phyloP scores from a whole-genome alignment of 2,797 vertebrate species.

The Somateria mollissima region DNA sequence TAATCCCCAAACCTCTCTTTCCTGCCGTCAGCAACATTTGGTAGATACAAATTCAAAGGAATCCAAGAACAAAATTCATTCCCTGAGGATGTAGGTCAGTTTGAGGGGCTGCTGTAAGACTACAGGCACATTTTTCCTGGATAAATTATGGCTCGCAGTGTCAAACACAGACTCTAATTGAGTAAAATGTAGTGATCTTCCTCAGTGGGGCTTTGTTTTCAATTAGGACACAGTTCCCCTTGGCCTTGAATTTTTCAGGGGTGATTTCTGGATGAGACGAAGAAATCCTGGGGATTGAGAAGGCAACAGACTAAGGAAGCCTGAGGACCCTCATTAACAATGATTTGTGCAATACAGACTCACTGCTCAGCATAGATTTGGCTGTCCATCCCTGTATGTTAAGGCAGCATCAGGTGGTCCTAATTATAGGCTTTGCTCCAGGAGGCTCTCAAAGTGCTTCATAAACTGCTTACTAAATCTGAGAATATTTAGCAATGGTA shows the following conservation, averaged over 20 bases:
- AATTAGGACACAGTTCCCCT: not conserved
- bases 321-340: not conserved
- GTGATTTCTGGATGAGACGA: not conserved
- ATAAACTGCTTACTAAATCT: not conserved
- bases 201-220: slow-evolving; percentile 42
- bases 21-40: not conserved
- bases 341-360: not conserved
- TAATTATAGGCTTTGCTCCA: not conserved
- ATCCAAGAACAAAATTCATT: not conserved
- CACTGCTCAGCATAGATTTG: not conserved
- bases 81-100: not conserved
- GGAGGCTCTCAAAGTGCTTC: fast-evolving
- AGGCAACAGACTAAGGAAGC: not conserved
- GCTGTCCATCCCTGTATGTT: not conserved
- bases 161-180: not conserved
- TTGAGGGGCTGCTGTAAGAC: not conserved
- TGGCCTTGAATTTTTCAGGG: slow-evolving; percentile 32
- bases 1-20: not conserved
- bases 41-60: not conserved
- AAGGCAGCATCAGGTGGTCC: not conserved
- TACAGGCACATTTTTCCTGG: not conserved
- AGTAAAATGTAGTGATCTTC: slow-evolving; percentile 9
- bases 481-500: not conserved
- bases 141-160: not conserved
- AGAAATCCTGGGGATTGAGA: not conserved